Evolutionary conservation across 2,888 invertebrate species (phyloP).

Genomic region (Dendrolimus pini): DNA sequence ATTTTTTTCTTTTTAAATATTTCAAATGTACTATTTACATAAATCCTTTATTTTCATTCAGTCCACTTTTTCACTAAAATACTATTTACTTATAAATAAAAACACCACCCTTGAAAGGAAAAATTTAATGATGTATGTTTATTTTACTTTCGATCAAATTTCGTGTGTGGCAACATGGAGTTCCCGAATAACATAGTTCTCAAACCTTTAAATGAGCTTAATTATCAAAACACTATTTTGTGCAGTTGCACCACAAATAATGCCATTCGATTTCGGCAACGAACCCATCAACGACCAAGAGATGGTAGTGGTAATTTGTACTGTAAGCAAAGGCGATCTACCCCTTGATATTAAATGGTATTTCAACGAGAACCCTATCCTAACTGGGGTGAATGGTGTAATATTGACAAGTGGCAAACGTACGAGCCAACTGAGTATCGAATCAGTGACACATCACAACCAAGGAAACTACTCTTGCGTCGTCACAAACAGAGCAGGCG

Average conservation of each 20-base stretch:
- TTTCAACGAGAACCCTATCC: conserved; percentile 60
- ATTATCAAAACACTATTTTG: conserved; percentile 12
- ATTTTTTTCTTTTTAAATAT: conserved; percentile 11
- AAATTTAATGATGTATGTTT: too few relatives aligned
- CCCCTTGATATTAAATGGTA: conserved; percentile 87
- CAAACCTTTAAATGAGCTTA: too few relatives aligned
- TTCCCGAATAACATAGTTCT: too few relatives aligned
- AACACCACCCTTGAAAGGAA: too few relatives aligned
- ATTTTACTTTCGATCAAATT: too few relatives aligned
- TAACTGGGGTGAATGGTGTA: conserved; percentile 70
- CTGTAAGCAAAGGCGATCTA: conserved; percentile 85
- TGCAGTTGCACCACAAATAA: conserved; percentile 82
- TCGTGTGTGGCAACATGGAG: too few relatives aligned
- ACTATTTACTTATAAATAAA: too few relatives aligned
- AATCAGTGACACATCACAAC: conserved; percentile 77
- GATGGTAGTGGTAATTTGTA: conserved; percentile 81
- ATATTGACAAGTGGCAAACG: conserved; percentile 73
- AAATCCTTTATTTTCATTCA: background rate
- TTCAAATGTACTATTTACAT: background rate
- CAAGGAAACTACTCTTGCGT: conserved; percentile 80
- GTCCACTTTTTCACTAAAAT: too few relatives aligned
- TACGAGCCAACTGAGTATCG: conserved; percentile 78
- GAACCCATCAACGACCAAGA: conserved; percentile 82
- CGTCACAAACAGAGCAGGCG: conserved; percentile 78
- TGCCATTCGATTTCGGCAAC: conserved; percentile 83